These are phyloP conservation scores for Eupeodes latifasciatus DNA, from an alignment of 2,888 invertebrate genomes.

Conservation along the genomic window DNA sequence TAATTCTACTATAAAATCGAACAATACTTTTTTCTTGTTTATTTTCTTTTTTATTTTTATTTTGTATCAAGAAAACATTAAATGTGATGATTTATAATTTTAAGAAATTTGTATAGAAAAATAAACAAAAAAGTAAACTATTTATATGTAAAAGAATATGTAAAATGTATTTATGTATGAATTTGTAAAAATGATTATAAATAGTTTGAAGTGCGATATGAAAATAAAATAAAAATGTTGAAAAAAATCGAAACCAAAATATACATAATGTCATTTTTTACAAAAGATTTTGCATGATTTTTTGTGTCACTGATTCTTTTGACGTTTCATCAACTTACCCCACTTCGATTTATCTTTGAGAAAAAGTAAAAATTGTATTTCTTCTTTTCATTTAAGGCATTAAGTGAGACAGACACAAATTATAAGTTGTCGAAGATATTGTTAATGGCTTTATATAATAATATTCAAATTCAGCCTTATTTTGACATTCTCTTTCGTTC, in stretches of 20 bases:
- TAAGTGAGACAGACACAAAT: too few relatives aligned
- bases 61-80: background rate
- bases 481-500: too few relatives aligned
- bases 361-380: too few relatives aligned
- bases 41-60: background rate
- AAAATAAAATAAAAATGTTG: conserved; percentile 2
- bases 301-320: too few relatives aligned
- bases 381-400: too few relatives aligned
- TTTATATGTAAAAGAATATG: background rate
- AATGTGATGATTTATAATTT: conserved; percentile 19
- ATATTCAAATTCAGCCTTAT: too few relatives aligned
- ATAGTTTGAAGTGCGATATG: background rate
- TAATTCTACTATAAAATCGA: background rate
- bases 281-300: too few relatives aligned
- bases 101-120: conserved; percentile 12
- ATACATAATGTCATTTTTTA: background rate
- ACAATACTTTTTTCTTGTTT: background rate
- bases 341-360: too few relatives aligned
- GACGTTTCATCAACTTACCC: too few relatives aligned
- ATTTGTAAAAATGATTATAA: background rate
- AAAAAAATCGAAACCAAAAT: background rate
- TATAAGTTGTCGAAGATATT: too few relatives aligned
- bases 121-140: background rate
- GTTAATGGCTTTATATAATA: too few relatives aligned
- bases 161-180: background rate